phyloP scores from a whole-genome alignment of 2,113 vertebrate species.

The Pangasianodon gigas region DNA sequence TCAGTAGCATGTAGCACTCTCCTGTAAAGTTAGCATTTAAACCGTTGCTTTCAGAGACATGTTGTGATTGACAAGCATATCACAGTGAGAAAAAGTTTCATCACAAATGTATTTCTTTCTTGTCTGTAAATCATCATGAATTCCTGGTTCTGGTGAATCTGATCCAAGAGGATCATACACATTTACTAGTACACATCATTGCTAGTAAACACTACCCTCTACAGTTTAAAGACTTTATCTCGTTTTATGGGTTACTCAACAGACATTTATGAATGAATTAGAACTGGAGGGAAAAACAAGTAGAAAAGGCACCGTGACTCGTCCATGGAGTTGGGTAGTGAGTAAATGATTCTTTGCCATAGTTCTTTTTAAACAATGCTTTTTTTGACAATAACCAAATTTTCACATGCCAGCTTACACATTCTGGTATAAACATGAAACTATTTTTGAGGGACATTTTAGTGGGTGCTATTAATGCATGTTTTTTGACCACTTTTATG shows the following conservation, averaged over 20 bases:
- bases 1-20: not conserved
- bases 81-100: not conserved
- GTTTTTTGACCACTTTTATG: no score
- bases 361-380: not conserved
- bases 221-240: not conserved
- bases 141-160: not conserved
- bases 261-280: constrained; percentile 42
- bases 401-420: not conserved
- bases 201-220: not conserved
- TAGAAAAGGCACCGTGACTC: constrained; percentile 50
- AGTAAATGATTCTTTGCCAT: constrained; percentile 41
- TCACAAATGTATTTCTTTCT: not conserved
- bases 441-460: not conserved
- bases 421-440: not conserved
- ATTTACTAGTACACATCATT: not conserved
- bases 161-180: not conserved
- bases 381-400: not conserved
- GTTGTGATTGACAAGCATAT: not conserved
- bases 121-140: not conserved
- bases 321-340: constrained; percentile 39
- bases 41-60: not conserved
- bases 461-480: not conserved
- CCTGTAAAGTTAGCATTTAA: not conserved
- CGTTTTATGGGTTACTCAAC: constrained; percentile 18
- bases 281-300: not conserved